phyloP scores from a whole-genome alignment of 2,113 vertebrate genomes.

The Atlantisia rogersi region DNA sequence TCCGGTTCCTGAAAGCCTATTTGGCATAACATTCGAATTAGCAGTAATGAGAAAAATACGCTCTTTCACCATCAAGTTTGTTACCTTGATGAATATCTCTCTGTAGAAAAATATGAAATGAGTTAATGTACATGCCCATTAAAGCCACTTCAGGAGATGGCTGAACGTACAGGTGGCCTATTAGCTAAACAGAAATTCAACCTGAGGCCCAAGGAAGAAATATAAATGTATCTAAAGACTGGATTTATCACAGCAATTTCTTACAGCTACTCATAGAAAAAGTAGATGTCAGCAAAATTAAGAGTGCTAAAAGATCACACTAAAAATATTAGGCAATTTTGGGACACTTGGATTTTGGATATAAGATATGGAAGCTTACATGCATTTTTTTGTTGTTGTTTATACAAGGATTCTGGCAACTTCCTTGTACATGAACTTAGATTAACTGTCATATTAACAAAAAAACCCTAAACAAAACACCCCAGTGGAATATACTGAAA shows the following conservation, averaged over 20 bases:
- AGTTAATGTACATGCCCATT: conserved; percentile 15
- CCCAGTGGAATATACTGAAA: background rate
- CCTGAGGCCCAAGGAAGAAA: conserved; percentile 6
- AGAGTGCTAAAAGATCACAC: background rate
- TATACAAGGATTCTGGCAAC: background rate
- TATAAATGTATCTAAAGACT: background rate
- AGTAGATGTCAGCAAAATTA: conserved; percentile 22
- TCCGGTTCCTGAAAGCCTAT: conserved; percentile 49
- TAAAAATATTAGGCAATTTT: background rate
- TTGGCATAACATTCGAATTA: conserved; percentile 36
- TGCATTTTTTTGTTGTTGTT: background rate
- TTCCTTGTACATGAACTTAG: background rate
- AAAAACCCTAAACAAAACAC: background rate
- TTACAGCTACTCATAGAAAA: conserved; percentile 1
- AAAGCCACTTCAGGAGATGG: conserved; percentile 28
- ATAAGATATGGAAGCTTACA: background rate
- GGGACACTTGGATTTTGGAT: background rate
- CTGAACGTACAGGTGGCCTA: conserved; percentile 1
- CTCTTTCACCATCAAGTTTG: conserved; percentile 41
- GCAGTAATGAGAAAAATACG: conserved; percentile 17
- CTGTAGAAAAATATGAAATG: conserved; percentile 37
- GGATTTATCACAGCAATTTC: conserved; percentile 34
- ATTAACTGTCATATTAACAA: background rate
- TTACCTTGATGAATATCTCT: conserved; percentile 52
- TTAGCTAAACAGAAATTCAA: conserved; percentile 23